Evolutionary conservation across 2,888 invertebrate species (phyloP), one percentile per base, ranked within the genome.

Genomic region (Dilophus febrilis): DNA sequence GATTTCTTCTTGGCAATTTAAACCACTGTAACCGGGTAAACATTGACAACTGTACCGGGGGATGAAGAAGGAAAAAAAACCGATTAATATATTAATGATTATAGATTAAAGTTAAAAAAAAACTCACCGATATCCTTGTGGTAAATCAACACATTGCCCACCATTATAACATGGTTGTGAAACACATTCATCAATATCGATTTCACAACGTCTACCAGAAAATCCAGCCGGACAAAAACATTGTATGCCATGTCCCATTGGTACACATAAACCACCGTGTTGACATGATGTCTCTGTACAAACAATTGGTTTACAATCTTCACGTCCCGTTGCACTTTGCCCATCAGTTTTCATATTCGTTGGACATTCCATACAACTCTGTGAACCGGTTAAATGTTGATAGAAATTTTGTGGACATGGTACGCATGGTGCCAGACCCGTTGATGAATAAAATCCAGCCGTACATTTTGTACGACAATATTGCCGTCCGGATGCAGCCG

Each of bases 141-240:
- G 88, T 41, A 82, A 66, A 61, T 95, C 94, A 35, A 84, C 77
- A 59, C 95, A 95, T 26, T 80, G 82, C 17, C 86, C 95, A 7
- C 85, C 82, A 53, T 95, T 92, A 57, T 83, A 87, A 58, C 95
- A 95, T 14, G 94, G 94, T 50, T 83, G 82, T 7, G 91, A 91
- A 6, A 82, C 79, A 56, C 95, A 95, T 55, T 94, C 94, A 53
- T 94, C 86, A 36, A 94, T 87, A 51, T 95, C 95, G 45, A 87
- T 74, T 65, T 95, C 92, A 60, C 94, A 95, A 44, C 86, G 74
- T 43, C 84, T 72, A 41, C 94, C 94, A 1, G 88, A 87, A 64
- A 91, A 94, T 40, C 91, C 91, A 51, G 90, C 90, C 0, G 91
- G 90, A 51, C 92, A 92, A 65, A 87, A 85, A 57, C 92, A 92